Conservation (phyloP, 2,113 vertebrate species). For the Okapia johnstoni region DNA sequence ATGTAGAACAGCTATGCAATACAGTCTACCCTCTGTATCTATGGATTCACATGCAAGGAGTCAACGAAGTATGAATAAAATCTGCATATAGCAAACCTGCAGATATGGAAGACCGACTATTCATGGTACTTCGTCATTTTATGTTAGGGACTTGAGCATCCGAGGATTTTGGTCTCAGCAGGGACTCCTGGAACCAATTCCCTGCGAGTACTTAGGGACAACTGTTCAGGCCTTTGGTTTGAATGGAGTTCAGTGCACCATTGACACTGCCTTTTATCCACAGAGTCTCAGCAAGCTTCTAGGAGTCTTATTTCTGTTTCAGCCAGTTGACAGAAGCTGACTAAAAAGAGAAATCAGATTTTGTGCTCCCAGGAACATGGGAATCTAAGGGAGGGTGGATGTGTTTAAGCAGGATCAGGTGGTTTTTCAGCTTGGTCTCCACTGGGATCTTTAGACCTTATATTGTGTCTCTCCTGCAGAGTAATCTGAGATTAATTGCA, state of each 20-base stretch:
- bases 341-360: background rate
- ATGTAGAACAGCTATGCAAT: background rate
- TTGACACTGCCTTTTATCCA: background rate
- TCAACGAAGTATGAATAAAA: background rate
- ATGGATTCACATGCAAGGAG: background rate
- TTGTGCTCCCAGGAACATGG: background rate
- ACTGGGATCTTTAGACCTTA: background rate
- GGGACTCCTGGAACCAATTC: background rate
- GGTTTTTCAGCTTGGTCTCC: background rate
- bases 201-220: background rate
- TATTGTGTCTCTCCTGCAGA: background rate
- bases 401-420: background rate
- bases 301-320: background rate
- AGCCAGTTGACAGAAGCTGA: background rate
- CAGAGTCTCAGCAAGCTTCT: background rate
- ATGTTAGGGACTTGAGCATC: background rate
- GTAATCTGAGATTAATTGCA: background rate
- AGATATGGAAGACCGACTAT: background rate
- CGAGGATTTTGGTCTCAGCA: background rate
- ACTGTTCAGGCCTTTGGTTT: background rate
- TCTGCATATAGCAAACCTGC: background rate
- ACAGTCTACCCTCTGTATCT: background rate
- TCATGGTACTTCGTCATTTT: background rate
- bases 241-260: background rate
- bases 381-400: background rate